Percentiles rank a stretch among this genome's conserved stretches.
Conservation (phyloP, 2,113 vertebrate species). For the Tychaedon coryphoeus region DNA sequence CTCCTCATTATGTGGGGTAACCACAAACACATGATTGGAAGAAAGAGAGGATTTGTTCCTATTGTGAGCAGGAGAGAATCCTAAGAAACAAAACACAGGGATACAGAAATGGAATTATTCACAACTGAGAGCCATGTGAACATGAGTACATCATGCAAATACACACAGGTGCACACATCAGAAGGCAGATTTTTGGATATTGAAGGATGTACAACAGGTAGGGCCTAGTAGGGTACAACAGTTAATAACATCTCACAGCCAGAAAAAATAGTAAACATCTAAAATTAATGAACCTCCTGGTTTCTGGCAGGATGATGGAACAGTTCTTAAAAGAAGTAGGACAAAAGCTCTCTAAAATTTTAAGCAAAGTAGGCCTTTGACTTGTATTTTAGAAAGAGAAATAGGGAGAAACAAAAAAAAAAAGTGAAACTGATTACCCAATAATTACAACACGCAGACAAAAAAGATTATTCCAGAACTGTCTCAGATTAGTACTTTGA, state of each 20-base stretch:
- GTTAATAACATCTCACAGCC: background rate
- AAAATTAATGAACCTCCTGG: background rate
- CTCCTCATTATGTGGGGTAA: background rate
- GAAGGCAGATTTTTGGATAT: background rate
- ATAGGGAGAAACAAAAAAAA: background rate
- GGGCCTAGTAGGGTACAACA: too few relatives aligned
- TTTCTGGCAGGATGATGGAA: background rate
- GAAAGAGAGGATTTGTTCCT: background rate
- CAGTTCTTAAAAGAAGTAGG: background rate
- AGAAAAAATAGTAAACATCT: background rate
- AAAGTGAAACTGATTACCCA: background rate
- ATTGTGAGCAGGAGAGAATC: background rate
- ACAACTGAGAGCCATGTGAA: background rate
- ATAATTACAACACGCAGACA: background rate
- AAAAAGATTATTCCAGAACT: background rate
- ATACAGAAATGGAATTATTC: background rate
- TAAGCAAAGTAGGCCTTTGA: background rate
- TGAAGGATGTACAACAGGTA: background rate
- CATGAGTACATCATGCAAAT: accelerated
- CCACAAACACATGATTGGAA: background rate
- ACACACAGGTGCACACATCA: background rate
- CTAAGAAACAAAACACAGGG: background rate
- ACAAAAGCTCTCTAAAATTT: background rate
- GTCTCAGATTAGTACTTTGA: background rate
- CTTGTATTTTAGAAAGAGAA: background rate